Percentiles rank a stretch among this genome's conserved stretches.
These are phyloP conservation scores for Gymnothorax reevesii DNA, from an alignment of 2,797 vertebrate genomes.

Conservation along the genomic window DNA sequence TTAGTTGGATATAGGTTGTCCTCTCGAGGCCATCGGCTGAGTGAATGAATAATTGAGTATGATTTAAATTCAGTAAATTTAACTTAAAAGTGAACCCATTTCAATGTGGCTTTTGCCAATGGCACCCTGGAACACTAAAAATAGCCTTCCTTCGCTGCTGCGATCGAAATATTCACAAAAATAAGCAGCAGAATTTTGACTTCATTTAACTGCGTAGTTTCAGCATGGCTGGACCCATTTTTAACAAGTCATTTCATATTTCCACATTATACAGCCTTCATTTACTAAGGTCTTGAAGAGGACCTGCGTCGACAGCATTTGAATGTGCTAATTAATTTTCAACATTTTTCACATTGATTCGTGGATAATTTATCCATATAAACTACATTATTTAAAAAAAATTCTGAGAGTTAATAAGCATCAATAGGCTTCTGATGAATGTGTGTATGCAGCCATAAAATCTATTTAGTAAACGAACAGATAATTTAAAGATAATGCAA, in stretches of 20 bases:
- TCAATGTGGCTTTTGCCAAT: background rate
- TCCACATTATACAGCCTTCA: background rate
- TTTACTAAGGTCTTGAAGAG: background rate
- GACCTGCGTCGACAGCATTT: too few species aligned
- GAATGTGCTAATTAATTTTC: too few species aligned
- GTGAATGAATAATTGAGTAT: background rate
- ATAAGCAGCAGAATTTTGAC: background rate
- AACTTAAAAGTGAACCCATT: background rate
- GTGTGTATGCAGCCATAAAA: too few species aligned
- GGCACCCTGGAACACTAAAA: background rate
- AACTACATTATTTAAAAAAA: too few species aligned
- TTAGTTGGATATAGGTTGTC: background rate
- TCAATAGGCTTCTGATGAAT: too few species aligned
- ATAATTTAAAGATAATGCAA: background rate
- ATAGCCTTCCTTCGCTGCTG: background rate
- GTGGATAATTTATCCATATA: too few species aligned
- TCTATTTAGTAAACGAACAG: too few species aligned
- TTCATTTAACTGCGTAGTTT: background rate
- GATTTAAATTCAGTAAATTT: background rate
- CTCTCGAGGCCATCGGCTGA: background rate
- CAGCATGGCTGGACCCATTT: background rate
- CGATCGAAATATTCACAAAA: background rate
- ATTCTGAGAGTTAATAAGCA: too few species aligned
- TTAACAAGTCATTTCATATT: background rate
- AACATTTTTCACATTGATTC: too few species aligned